Percentiles rank a stretch among this genome's conserved stretches.
Evolutionary conservation across 2,888 invertebrate genomes (phyloP).

Genomic region (Cataglyphis altisquamis): DNA sequence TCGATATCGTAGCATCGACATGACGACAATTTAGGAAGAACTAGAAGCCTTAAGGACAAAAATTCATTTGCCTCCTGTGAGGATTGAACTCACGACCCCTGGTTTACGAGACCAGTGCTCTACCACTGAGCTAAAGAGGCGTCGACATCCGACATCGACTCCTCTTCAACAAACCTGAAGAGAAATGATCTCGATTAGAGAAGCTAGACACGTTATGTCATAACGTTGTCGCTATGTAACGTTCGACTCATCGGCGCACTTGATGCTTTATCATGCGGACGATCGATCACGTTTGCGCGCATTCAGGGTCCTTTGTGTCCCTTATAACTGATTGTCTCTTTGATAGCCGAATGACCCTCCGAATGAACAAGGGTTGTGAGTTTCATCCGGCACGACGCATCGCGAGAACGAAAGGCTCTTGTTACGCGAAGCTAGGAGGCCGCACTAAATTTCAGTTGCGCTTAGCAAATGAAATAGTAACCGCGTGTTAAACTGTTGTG

Average conservation of each 20-base stretch:
- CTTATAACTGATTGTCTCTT: not conserved
- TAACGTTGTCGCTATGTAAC: not conserved
- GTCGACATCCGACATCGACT: slow-evolving; percentile 57
- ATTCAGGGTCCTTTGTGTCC: slow-evolving; percentile 6
- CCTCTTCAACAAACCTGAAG: slow-evolving; percentile 24
- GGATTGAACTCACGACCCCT: slow-evolving; percentile 75
- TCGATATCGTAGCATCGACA: not conserved
- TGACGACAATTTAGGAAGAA: not conserved
- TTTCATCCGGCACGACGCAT: slow-evolving; percentile 31
- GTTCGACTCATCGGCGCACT: not conserved
- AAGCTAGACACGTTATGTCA: not conserved
- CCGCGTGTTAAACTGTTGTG: too few species aligned
- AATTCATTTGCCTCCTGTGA: slow-evolving; percentile 73
- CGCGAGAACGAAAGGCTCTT: slow-evolving; percentile 9
- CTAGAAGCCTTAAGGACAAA: slow-evolving; percentile 49
- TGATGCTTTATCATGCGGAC: not conserved
- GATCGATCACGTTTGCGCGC: not conserved
- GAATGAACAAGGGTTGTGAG: slow-evolving; percentile 61
- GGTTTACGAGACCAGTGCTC: slow-evolving; percentile 74
- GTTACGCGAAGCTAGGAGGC: not conserved
- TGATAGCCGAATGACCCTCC: slow-evolving; percentile 16
- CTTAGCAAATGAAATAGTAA: not conserved
- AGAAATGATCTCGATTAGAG: not conserved
- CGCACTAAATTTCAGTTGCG: slow-evolving; percentile 6
- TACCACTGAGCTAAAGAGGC: slow-evolving; percentile 76